Evolutionary conservation across 2,113 vertebrate species (phyloP).

Genomic region (Ictidomys tridecemlineatus): DNA sequence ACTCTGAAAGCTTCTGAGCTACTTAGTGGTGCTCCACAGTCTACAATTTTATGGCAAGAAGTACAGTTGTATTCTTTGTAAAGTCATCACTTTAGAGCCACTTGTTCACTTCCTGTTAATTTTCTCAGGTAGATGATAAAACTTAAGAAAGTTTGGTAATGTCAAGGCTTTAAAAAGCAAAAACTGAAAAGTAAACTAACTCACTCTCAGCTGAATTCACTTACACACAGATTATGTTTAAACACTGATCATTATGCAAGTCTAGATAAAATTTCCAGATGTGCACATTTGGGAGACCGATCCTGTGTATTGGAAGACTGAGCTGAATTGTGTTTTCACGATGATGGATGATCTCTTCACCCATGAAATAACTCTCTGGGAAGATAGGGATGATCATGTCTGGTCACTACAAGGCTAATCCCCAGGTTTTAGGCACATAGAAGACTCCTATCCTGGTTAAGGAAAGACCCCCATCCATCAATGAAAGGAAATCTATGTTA

Average conservation of each 20-base stretch:
- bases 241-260: conserved; percentile 43
- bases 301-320: neutral
- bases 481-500: conserved; percentile 47
- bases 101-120: neutral
- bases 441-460: conserved; percentile 8
- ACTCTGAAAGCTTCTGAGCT: conserved; percentile 36
- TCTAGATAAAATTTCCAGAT: conserved; percentile 72
- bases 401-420: conserved; percentile 62
- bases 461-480: conserved; percentile 43
- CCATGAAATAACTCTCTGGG: neutral
- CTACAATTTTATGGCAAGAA: conserved; percentile 34
- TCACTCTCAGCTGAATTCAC: conserved; percentile 8
- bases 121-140: conserved; percentile 42
- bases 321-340: conserved; percentile 15
- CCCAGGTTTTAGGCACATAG: conserved; percentile 23
- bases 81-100: conserved; percentile 51
- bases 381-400: conserved; percentile 51
- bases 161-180: conserved; percentile 37
- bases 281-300: conserved; percentile 20
- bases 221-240: conserved; percentile 57
- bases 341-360: conserved; percentile 72
- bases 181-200: neutral
- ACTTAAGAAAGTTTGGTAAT: neutral
- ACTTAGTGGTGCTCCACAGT: neutral
- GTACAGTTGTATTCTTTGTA: neutral